These are phyloP conservation scores for Diaperis boleti DNA, from an alignment of 2,888 invertebrate species.

Conservation along the genomic window DNA sequence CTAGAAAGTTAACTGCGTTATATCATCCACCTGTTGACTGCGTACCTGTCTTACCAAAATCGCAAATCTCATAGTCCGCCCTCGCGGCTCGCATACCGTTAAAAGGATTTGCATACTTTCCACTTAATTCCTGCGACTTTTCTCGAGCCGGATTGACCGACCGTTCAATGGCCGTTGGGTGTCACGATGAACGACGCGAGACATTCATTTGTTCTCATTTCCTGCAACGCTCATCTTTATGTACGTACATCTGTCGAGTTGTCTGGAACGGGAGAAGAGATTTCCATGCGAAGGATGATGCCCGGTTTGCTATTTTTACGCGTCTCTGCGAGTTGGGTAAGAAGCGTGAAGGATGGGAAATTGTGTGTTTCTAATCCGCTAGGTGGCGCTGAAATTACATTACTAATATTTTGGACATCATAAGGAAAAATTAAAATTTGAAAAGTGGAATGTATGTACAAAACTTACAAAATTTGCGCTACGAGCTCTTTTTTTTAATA, in stretches of 20 bases:
- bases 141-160: slow-evolving; percentile 16
- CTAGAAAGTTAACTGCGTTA: slow-evolving; percentile 13
- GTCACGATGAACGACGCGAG: slow-evolving; percentile 5
- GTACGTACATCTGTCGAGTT: slow-evolving; percentile 10
- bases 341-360: too few relatives aligned
- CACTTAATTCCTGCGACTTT: slow-evolving; percentile 11
- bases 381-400: too few relatives aligned
- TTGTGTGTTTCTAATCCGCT: too few relatives aligned
- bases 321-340: too few relatives aligned
- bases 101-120: slow-evolving; percentile 19
- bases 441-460: too few relatives aligned
- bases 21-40: slow-evolving; percentile 5
- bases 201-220: slow-evolving; percentile 20
- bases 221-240: slow-evolving; percentile 8
- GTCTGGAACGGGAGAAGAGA: slow-evolving; percentile 1
- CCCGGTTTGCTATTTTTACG: too few relatives aligned
- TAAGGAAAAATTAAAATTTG: too few relatives aligned
- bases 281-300: neutral
- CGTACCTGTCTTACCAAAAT: neutral
- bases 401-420: too few relatives aligned
- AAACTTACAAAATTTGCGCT: too few relatives aligned
- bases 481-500: too few relatives aligned
- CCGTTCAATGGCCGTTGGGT: slow-evolving; percentile 23
- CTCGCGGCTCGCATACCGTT: slow-evolving; percentile 1
- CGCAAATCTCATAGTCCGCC: slow-evolving; percentile 14